Conservation (phyloP, 2,797 vertebrate genomes). For the Steatocranus sp. region DNA sequence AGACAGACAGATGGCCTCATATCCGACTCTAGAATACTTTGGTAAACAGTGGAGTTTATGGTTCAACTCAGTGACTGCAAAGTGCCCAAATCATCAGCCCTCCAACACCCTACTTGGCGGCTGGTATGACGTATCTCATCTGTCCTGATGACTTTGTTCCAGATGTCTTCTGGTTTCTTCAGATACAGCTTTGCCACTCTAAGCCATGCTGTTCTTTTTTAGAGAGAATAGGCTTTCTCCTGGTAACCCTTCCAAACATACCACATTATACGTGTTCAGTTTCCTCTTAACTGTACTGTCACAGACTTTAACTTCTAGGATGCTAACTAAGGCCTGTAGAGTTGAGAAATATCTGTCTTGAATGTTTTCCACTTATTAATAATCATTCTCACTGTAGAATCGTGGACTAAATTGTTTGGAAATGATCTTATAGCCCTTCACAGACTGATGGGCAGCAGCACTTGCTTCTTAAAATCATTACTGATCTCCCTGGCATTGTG, state of each 20-base stretch:
- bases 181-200: background rate
- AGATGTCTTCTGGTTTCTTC: background rate
- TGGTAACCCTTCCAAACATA: background rate
- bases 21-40: background rate
- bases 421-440: background rate
- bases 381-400: background rate
- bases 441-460: background rate
- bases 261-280: background rate
- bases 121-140: background rate
- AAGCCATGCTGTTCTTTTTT: background rate
- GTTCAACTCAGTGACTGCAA: background rate
- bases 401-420: background rate
- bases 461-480: background rate
- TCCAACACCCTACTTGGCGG: background rate
- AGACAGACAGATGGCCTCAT: background rate
- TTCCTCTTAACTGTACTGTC: background rate
- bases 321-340: background rate
- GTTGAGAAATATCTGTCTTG: background rate
- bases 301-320: background rate
- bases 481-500: background rate
- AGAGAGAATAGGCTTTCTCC: background rate
- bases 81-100: background rate
- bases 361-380: background rate
- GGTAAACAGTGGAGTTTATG: background rate
- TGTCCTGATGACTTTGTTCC: background rate